Evolutionary conservation across 2,888 invertebrate species (phyloP).

Genomic region (Taphrorychus bicolor): DNA sequence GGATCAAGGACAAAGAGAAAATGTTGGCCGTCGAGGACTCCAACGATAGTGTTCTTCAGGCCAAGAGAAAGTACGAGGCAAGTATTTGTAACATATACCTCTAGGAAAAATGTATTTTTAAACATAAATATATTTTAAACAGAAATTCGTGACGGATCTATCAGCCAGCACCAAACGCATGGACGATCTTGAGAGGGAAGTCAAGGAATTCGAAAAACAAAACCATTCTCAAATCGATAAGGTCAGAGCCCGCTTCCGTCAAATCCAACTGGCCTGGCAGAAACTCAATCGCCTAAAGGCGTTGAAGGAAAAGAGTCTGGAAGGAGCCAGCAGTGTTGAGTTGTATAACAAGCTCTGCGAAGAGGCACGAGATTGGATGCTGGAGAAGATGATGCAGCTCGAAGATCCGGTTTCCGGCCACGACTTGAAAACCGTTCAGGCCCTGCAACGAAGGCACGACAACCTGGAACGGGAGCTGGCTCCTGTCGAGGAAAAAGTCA

Average conservation of each 20-base stretch:
- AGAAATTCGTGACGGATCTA: slow-evolving; percentile 92
- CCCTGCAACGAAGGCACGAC: slow-evolving; percentile 89
- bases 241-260: slow-evolving; percentile 76
- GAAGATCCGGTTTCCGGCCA: slow-evolving; percentile 79
- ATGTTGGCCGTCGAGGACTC: slow-evolving; percentile 83
- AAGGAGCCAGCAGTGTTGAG: slow-evolving; percentile 83
- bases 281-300: slow-evolving; percentile 84
- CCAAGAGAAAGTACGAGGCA: slow-evolving; percentile 93
- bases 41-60: slow-evolving; percentile 88
- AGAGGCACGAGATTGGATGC: slow-evolving; percentile 97
- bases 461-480: slow-evolving; percentile 93
- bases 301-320: slow-evolving; percentile 89
- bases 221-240: slow-evolving; percentile 88
- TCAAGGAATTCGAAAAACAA: slow-evolving; percentile 81
- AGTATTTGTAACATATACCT: too few species aligned
- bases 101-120: too few species aligned
- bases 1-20: slow-evolving; percentile 96
- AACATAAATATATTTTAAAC: slow-evolving; percentile 20
- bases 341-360: slow-evolving; percentile 95
- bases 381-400: slow-evolving; percentile 91
- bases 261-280: slow-evolving; percentile 91
- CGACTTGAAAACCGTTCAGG: slow-evolving; percentile 90
- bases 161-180: slow-evolving; percentile 92
- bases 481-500: slow-evolving; percentile 93
- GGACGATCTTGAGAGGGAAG: slow-evolving; percentile 87